Percentiles rank a stretch among this genome's conserved stretches.
These are phyloP conservation scores for Lepus townsendii DNA, from an alignment of 2,797 vertebrate genomes.

Conservation along the genomic window DNA sequence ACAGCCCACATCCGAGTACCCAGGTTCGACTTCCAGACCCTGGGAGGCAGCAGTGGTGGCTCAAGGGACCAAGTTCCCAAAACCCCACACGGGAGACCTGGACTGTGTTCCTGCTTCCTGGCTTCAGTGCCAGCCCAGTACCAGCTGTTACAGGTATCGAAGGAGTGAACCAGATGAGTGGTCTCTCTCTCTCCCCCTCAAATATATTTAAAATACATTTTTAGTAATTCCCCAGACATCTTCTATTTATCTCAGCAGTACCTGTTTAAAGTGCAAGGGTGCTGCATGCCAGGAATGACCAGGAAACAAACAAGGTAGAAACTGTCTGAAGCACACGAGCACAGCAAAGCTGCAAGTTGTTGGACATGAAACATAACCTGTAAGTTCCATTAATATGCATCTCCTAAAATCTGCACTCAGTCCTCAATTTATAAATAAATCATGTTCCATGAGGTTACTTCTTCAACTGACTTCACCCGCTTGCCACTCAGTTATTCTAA, in stretches of 20 bases:
- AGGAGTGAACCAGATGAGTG: no score
- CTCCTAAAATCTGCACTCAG: neutral
- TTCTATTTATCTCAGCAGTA: neutral
- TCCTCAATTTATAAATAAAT: constrained; percentile 9
- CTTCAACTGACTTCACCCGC: neutral
- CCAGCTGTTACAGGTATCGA: no score
- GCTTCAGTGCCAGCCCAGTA: no score
- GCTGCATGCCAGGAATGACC: neutral
- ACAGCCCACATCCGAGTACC: no score
- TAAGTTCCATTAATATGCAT: neutral
- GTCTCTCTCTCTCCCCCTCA: no score
- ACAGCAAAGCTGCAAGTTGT: neutral
- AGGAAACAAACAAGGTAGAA: constrained; percentile 9
- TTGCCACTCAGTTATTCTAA: neutral
- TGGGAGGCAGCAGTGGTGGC: no score
- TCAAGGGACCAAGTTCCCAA: no score
- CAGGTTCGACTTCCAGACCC: no score
- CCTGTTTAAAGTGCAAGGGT: neutral
- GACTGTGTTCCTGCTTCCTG: no score
- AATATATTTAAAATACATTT: neutral
- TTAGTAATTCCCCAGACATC: neutral
- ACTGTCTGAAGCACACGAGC: neutral
- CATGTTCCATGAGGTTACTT: neutral
- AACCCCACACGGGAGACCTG: no score
- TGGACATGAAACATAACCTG: neutral